Evolutionary conservation across 2,797 vertebrate genomes (phyloP).

Genomic region (Trematomus bernacchii): DNA sequence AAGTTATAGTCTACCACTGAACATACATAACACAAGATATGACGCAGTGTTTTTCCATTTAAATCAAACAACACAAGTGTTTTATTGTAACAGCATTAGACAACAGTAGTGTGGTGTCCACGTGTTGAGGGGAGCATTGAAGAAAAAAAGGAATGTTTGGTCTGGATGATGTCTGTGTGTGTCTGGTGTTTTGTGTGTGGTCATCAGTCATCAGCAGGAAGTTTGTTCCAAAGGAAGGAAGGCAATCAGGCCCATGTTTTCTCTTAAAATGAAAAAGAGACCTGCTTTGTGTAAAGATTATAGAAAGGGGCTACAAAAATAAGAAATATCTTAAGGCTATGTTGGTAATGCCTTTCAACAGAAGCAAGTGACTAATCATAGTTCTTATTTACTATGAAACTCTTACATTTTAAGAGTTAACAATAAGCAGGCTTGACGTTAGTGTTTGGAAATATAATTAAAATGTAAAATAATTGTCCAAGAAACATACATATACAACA

Average conservation of each 20-base stretch:
- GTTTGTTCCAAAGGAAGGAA: constrained; percentile 48
- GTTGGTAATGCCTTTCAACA: not conserved
- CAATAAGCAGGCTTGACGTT: not conserved
- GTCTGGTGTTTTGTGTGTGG: too few relatives aligned
- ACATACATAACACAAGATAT: not conserved
- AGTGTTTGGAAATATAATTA: too few relatives aligned
- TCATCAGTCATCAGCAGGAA: constrained; percentile 50
- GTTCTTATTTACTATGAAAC: not conserved
- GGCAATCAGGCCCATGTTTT: constrained; percentile 28
- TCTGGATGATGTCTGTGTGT: not conserved
- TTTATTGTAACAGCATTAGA: constrained; percentile 1
- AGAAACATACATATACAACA: too few relatives aligned
- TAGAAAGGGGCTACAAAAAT: not conserved
- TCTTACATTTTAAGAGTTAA: not conserved
- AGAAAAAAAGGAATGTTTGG: not conserved
- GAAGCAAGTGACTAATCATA: not conserved
- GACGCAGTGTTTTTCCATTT: not conserved
- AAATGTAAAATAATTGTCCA: too few relatives aligned
- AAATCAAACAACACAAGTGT: not conserved
- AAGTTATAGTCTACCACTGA: too few relatives aligned
- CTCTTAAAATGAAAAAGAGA: constrained; percentile 1
- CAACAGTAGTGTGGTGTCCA: not conserved
- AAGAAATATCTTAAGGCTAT: not conserved
- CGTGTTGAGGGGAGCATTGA: not conserved
- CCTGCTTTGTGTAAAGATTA: not conserved